These are phyloP conservation scores for Xiphias gladius DNA, from an alignment of 2,113 vertebrate species.

Conservation along the genomic window DNA sequence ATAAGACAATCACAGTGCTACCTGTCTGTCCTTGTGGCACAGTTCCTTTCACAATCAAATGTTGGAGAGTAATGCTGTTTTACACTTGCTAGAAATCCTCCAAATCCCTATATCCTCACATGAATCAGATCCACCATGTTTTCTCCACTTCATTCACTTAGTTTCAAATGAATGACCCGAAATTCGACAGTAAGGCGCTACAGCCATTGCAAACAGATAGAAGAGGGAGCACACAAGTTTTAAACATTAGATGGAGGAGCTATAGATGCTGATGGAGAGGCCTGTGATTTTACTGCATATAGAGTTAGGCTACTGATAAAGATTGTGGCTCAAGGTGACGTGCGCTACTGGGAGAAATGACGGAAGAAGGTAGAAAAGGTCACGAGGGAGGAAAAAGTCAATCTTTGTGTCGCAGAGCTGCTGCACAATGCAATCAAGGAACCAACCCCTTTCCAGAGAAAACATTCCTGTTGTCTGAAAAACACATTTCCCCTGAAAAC, in stretches of 20 bases:
- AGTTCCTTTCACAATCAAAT: constrained; percentile 16
- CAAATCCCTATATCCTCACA: constrained; percentile 19
- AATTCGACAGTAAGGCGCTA: constrained; percentile 43
- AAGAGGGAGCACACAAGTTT: constrained; percentile 38
- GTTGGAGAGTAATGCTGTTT: constrained; percentile 1
- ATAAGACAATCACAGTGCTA: constrained; percentile 86
- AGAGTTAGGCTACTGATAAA: constrained; percentile 64
- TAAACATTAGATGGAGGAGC: constrained; percentile 34
- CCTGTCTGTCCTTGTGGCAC: constrained; percentile 71
- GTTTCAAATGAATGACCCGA: constrained; percentile 28
- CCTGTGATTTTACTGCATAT: constrained; percentile 64
- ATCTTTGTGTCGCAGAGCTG: constrained; percentile 58
- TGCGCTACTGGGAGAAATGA: constrained; percentile 44
- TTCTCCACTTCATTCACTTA: constrained; percentile 6
- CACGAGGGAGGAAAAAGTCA: constrained; percentile 26
- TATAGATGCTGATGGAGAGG: constrained; percentile 51
- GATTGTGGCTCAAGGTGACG: constrained; percentile 25
- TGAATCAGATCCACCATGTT: constrained; percentile 15
- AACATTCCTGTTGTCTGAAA: constrained; percentile 62
- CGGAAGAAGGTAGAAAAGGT: constrained; percentile 42
- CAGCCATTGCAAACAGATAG: constrained; percentile 56
- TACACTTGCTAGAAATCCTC: constrained; percentile 8
- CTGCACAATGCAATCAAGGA: constrained; percentile 62
- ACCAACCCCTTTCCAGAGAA: constrained; percentile 30
- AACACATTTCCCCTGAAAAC: constrained; percentile 49